Conservation (phyloP, 1,140 invertebrate genomes). For the Cotesia chilonis region DNA sequence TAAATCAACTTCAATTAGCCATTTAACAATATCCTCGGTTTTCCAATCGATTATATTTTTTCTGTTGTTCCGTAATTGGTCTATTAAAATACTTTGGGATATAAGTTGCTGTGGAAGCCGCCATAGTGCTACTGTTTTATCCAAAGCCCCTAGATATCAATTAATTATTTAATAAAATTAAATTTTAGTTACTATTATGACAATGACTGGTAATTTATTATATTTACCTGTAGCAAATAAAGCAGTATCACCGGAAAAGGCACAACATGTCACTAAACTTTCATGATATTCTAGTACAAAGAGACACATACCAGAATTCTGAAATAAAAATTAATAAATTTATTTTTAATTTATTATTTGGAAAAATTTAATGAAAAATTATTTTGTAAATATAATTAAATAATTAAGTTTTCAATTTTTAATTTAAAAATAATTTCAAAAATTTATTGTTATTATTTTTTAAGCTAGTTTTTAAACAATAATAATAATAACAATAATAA, state of each 20-base stretch:
- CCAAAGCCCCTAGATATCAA: slow-evolving; percentile 59
- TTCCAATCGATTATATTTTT: slow-evolving; percentile 68
- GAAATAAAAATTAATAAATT: slow-evolving; percentile 46
- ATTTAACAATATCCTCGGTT: slow-evolving; percentile 70
- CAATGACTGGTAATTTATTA: slow-evolving; percentile 15
- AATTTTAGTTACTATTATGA: neutral
- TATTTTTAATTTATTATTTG: slow-evolving; percentile 40
- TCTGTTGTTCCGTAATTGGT: slow-evolving; percentile 51
- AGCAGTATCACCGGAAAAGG: slow-evolving; percentile 65
- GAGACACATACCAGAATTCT: slow-evolving; percentile 67
- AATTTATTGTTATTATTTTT: no score
- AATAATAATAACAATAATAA: no score
- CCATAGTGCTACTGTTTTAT: slow-evolving; percentile 69
- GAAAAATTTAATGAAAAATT: slow-evolving; percentile 4
- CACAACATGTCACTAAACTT: slow-evolving; percentile 68
- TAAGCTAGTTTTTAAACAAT: no score
- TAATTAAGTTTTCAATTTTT: no score
- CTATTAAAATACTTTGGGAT: slow-evolving; percentile 55
- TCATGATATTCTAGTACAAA: slow-evolving; percentile 69
- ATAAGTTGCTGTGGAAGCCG: slow-evolving; percentile 68
- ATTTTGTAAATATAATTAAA: no score
- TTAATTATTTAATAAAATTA: slow-evolving; percentile 11
- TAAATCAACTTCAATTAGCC: slow-evolving; percentile 71
- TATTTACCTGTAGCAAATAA: slow-evolving; percentile 66
- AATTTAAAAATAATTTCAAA: no score